Conservation (phyloP, 2,888 invertebrate species). For the Caenorhabditis sinica region DNA sequence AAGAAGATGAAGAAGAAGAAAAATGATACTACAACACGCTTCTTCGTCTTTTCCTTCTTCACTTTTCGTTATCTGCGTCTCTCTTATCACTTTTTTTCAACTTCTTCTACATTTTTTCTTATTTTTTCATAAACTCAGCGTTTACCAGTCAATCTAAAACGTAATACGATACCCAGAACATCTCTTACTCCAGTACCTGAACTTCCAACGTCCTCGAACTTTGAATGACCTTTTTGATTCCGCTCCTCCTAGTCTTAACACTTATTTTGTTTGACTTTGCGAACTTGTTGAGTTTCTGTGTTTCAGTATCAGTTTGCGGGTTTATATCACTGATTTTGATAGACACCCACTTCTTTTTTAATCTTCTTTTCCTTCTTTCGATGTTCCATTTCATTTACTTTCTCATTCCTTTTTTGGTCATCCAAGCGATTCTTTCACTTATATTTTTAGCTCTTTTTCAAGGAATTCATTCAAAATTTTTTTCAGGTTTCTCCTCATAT, state of each 20-base stretch:
- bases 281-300: conserved; percentile 7
- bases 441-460: not conserved
- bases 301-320: conserved; percentile 4
- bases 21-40: conserved; percentile 20
- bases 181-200: no score
- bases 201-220: not conserved
- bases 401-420: conserved; percentile 14
- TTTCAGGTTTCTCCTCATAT: conserved; percentile 13
- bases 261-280: conserved; percentile 30
- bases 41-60: conserved; percentile 6
- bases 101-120: conserved; percentile 12
- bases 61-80: conserved; percentile 16
- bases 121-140: not conserved
- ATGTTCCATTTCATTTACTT: not conserved
- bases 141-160: not conserved
- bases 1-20: conserved; percentile 14
- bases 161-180: no score
- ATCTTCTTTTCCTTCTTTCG: conserved; percentile 29
- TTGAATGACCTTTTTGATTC: not conserved
- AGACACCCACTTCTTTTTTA: conserved; percentile 29
- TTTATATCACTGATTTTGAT: conserved; percentile 21
- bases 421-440: conserved; percentile 11
- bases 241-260: not conserved
- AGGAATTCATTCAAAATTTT: not conserved
- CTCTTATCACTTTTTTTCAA: conserved; percentile 18